These are phyloP conservation scores for Pelobates cultripes DNA, from an alignment of 2,797 vertebrate species.

Conservation along the genomic window DNA sequence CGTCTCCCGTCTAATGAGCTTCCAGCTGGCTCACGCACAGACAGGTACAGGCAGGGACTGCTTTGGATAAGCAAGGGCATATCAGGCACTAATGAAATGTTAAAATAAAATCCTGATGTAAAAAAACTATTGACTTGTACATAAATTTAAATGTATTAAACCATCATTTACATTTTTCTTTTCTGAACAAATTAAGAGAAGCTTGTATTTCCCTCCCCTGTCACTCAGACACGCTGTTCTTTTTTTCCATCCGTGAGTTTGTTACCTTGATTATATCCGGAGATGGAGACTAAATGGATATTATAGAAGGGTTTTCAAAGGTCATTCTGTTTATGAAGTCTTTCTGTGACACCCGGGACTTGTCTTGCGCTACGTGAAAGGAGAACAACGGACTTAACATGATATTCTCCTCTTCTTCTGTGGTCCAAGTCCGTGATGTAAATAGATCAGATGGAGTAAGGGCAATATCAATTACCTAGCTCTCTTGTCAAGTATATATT, in stretches of 20 bases:
- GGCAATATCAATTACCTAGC: no score
- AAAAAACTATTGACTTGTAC: constrained; percentile 45
- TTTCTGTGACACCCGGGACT: neutral
- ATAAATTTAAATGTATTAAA: constrained; percentile 54
- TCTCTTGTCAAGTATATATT: no score
- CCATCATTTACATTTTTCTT: constrained; percentile 39
- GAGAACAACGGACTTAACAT: neutral
- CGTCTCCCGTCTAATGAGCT: constrained; percentile 20
- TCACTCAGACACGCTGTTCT: constrained; percentile 25
- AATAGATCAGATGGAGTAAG: no score
- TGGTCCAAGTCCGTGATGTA: no score
- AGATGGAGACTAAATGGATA: constrained; percentile 26
- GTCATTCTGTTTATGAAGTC: constrained; percentile 31
- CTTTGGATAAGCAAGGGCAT: constrained; percentile 30
- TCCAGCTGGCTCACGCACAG: constrained; percentile 17
- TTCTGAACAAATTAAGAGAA: constrained; percentile 4
- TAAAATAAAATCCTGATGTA: constrained; percentile 11
- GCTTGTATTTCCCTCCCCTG: constrained; percentile 8
- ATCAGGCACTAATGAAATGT: constrained; percentile 34
- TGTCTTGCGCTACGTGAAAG: neutral
- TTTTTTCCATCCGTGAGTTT: constrained; percentile 8
- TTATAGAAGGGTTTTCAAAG: constrained; percentile 33
- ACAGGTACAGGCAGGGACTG: constrained; percentile 24
- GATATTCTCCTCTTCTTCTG: neutral
- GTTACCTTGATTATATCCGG: constrained; percentile 28